phyloP scores from a whole-genome alignment of 2,888 invertebrate species.

The Itoplectis maculator region DNA sequence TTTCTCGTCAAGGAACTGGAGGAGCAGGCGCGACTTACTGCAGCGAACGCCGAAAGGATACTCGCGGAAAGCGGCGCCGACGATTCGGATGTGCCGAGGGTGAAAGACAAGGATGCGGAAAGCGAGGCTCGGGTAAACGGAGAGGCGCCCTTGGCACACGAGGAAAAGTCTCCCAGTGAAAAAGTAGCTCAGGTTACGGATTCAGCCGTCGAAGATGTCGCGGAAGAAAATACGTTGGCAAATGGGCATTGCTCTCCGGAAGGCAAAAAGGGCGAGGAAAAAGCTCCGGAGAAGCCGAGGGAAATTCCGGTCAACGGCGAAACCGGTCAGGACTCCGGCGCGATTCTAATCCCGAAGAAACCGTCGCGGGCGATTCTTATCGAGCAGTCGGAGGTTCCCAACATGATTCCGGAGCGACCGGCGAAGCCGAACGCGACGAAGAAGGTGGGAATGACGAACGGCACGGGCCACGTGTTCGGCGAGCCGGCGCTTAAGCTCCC shows the following conservation, averaged over 20 bases:
- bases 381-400: neutral
- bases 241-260: neutral
- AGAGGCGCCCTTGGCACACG: too few relatives aligned
- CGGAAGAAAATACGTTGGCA: neutral
- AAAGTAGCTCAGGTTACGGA: neutral
- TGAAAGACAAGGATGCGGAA: too few relatives aligned
- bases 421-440: neutral
- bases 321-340: neutral
- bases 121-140: too few relatives aligned
- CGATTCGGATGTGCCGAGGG: too few relatives aligned
- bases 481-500: neutral
- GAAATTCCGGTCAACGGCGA: neutral
- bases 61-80: neutral
- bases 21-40: neutral
- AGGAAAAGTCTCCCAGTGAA: too few relatives aligned
- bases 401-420: neutral
- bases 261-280: neutral
- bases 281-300: neutral
- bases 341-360: too few relatives aligned
- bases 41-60: conserved; percentile 6
- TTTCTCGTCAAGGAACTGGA: conserved; percentile 83
- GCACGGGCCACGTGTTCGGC: neutral
- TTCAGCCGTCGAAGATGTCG: neutral
- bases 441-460: neutral
- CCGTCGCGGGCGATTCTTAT: neutral